phyloP scores from a whole-genome alignment of 2,113 vertebrate genomes.

The Barbus barbus region DNA sequence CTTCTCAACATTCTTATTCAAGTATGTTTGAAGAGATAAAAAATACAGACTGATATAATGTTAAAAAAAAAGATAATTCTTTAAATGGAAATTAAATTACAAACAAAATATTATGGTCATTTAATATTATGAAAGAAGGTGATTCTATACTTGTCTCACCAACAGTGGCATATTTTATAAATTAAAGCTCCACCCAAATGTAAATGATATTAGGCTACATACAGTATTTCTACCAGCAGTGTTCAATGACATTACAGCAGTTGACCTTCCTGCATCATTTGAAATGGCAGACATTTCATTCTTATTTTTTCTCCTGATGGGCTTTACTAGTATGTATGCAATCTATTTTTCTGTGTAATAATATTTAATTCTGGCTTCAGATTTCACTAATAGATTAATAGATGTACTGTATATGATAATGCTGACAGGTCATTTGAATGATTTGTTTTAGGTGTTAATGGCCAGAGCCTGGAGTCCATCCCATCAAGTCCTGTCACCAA shows the following conservation, averaged over 20 bases:
- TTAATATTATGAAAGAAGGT: too few relatives aligned
- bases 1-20: too few relatives aligned
- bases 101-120: too few relatives aligned
- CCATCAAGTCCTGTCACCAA: slow-evolving; percentile 47
- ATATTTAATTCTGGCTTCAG: background rate
- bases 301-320: background rate
- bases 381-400: background rate
- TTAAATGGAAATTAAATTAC: too few relatives aligned
- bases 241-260: background rate
- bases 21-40: too few relatives aligned
- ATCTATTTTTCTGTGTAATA: background rate
- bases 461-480: slow-evolving; percentile 57
- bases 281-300: background rate
- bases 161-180: background rate
- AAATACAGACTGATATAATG: too few relatives aligned
- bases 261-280: background rate
- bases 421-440: background rate
- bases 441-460: slow-evolving; percentile 46
- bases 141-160: background rate
- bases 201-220: background rate
- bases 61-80: too few relatives aligned
- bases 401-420: background rate
- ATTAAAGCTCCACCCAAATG: slow-evolving; percentile 7
- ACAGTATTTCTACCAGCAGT: background rate
- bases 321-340: slow-evolving; percentile 5